Percentiles rank a stretch among this genome's conserved stretches.
Evolutionary conservation across 2,113 vertebrate genomes (phyloP).

Genomic region (Baryphthengus martii): DNA sequence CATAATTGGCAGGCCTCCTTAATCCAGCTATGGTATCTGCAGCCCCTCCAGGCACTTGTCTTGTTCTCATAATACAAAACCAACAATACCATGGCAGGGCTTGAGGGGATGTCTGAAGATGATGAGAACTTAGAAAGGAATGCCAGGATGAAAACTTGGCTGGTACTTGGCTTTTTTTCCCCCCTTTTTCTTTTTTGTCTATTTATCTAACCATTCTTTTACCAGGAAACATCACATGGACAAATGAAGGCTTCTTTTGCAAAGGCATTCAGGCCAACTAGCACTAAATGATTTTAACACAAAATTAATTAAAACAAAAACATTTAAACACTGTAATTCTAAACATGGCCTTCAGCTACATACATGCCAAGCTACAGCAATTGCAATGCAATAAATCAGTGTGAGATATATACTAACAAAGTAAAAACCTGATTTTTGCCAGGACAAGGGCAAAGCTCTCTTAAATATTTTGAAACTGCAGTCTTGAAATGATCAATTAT

Average conservation of each 20-base stretch:
- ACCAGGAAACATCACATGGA: background rate
- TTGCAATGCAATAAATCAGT: constrained; percentile 48
- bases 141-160: background rate
- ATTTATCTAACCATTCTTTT: background rate
- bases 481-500: constrained; percentile 68
- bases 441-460: constrained; percentile 59
- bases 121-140: constrained; percentile 41
- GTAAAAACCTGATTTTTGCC: constrained; percentile 44
- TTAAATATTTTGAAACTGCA: constrained; percentile 66
- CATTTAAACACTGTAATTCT: constrained; percentile 39
- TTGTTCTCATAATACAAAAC: constrained; percentile 40
- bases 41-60: constrained; percentile 28
- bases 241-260: background rate
- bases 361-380: constrained; percentile 31
- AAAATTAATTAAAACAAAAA: constrained; percentile 46
- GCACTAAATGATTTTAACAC: background rate
- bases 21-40: background rate
- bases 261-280: background rate
- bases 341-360: constrained; percentile 41
- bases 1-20: constrained; percentile 10
- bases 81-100: background rate
- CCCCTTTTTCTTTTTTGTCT: no score
- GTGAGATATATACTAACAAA: constrained; percentile 26
- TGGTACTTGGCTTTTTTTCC: no score
- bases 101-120: constrained; percentile 8